Base-by-base conservation (phyloP, 2,113 vertebrate genomes). In the Mus spicilegus region DNA sequence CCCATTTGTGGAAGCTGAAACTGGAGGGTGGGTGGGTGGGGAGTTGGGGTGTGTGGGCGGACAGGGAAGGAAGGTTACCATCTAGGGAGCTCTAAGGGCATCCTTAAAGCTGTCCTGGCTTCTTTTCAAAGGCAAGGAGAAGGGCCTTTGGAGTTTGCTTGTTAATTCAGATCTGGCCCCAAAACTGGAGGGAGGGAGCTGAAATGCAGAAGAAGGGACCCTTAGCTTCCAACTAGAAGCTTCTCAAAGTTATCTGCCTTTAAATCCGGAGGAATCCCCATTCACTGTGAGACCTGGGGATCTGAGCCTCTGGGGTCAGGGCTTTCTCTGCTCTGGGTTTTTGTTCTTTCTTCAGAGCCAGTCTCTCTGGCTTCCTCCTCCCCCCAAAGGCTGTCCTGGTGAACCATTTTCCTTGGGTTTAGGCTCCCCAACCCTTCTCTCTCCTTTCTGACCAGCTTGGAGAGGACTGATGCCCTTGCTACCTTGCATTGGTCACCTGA, bases 251-350 rank as follows among this genome's bases (percentile, higher is more conserved):
- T 95, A 70, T 95, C 80, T 87, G 93, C 90, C 94, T 95, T 95
- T 96, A 93, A 97, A 95, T 97, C 96, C 95, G 69, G 73, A 97
- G 97, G 97, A 97, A 96, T 96, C 97, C 95, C 96, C 97, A 97
- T 98, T 97, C 97, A 97, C 90, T 93, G 73, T 5, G 95, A 95
- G 97, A 97, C 97, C 97, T 94, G 96, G 95, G 97, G 97, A 94
- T 95, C 92, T 39, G 95, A 93, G 92, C 95, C 76, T 63, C 80
- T 49, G 78, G 96, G 96, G 97, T 95, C 96, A 95, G 93, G 95
- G 84, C 95, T 97, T 89, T 98, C 97, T 77, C 39, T 7, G 96
- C 86, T 72, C 73, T 17, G 51, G 54, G 95, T 97, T 97, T 98
- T 97, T 90, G 96, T 97, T 96, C 88, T 97, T 72, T 93, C 51